Conservation (phyloP, 1,140 invertebrate genomes). For the Pseudomyrmex dendroicus region DNA sequence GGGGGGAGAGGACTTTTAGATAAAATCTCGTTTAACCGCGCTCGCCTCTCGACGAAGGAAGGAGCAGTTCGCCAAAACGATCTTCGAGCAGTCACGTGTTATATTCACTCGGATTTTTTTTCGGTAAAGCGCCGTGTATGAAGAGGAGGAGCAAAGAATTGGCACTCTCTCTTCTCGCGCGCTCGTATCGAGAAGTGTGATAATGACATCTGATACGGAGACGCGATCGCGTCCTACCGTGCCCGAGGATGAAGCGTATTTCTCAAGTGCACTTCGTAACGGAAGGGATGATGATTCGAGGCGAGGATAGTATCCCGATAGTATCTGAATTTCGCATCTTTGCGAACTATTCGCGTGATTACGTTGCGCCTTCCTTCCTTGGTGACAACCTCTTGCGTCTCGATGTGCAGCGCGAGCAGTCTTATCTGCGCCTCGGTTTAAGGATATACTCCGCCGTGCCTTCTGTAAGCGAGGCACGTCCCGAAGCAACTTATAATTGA, state of each 20-base stretch:
- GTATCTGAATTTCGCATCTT: background rate
- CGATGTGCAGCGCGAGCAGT: background rate
- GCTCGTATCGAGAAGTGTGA: background rate
- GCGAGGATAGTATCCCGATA: background rate
- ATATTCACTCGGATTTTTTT: slow-evolving; percentile 46
- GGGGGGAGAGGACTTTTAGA: slow-evolving; percentile 28
- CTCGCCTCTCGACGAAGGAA: background rate
- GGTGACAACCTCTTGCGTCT: slow-evolving; percentile 23
- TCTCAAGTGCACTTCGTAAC: too few species aligned
- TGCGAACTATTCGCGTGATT: slow-evolving; percentile 1
- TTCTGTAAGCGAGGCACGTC: slow-evolving; percentile 72
- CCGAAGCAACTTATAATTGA: slow-evolving; percentile 80
- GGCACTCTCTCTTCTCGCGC: background rate
- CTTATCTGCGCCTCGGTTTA: slow-evolving; percentile 55
- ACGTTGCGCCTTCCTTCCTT: background rate
- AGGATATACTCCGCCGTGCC: slow-evolving; percentile 11
- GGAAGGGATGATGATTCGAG: background rate
- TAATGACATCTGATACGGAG: background rate
- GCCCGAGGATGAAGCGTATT: too few species aligned
- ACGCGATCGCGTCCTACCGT: too few species aligned
- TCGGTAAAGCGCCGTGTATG: background rate
- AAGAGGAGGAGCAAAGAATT: slow-evolving; percentile 30
- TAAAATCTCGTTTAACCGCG: slow-evolving; percentile 68
- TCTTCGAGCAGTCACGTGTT: background rate
- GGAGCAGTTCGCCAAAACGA: slow-evolving; percentile 39